Evolutionary conservation across 2,888 invertebrate genomes (phyloP).

Genomic region (Agonopterix alstromeriana): DNA sequence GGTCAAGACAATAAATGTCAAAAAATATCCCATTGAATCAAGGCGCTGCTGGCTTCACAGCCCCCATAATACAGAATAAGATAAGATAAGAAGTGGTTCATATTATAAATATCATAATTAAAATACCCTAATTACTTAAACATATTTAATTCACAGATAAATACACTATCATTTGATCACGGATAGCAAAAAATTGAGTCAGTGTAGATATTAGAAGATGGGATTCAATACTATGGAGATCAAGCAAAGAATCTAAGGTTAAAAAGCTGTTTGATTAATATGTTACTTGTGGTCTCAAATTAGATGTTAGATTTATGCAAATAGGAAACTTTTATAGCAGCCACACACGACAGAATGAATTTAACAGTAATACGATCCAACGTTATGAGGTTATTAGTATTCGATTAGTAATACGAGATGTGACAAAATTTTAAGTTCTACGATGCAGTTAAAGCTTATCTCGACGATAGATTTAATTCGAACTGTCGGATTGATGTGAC

Average conservation of each 20-base stretch:
- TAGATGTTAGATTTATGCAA: constrained; percentile 60
- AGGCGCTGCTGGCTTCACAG: no score
- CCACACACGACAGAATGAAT: constrained; percentile 59
- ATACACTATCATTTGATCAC: no score
- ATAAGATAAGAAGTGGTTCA: no score
- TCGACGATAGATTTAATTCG: constrained; percentile 24
- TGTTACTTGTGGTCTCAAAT: constrained; percentile 51
- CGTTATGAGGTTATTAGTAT: constrained; percentile 41
- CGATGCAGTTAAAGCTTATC: constrained; percentile 25
- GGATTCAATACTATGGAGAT: constrained; percentile 18
- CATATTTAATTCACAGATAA: no score
- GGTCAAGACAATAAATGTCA: no score
- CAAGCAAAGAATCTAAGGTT: constrained; percentile 41
- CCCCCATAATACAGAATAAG: no score
- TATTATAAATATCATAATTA: no score
- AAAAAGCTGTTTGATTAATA: constrained; percentile 56
- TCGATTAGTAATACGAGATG: constrained; percentile 59
- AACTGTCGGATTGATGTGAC: constrained; percentile 34
- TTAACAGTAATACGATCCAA: constrained; percentile 47
- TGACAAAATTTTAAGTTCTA: constrained; percentile 34
- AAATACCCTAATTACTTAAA: no score
- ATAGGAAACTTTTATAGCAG: constrained; percentile 46
- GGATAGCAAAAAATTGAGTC: no score
- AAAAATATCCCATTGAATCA: no score
- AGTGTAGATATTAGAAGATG: no score